Evolutionary conservation across 2,888 invertebrate species (phyloP), one percentile per base, ranked within the genome.

Genomic region (Cephus sareptanus): DNA sequence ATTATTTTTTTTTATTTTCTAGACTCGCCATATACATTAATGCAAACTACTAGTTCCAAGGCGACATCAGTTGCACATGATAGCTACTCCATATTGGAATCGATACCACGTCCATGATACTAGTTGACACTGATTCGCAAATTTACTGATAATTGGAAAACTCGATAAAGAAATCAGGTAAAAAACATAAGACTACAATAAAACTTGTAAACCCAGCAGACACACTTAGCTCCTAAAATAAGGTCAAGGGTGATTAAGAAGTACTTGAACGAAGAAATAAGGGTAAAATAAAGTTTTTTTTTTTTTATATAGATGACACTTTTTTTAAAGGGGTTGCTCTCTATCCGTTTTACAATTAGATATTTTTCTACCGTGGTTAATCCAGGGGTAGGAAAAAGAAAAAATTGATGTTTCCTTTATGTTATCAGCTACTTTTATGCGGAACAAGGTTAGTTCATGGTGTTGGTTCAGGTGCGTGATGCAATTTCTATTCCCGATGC

Each of bases 201-300:
- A 56, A 56, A 56, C 2, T 9, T 23, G 9, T 56, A 9, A 56
- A 56, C 6, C 23, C 56, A 56, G 40, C 15, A 15, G 23, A 56
- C 23, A 23, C 56, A 56, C 9, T 23, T 56, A 56, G 56, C 11
- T 71, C 15, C 13, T 30, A n/a, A 11, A 69, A 56, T 15, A n/a
- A 34, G 30, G 31, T 75, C 75, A 75, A 74, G 23, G 74, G 35
- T 74, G 74, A 74, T 74, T 35, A 35, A 35, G 35, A 37, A 35
- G 35, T 74, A 13, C 35, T 74, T 11, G 31, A 74, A 34, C 34
- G n/a, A 13, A 15, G 30, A 23, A 37, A 74, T 74, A 35, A 13
- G 34, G 11, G 23, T 34, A 35, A 35, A 74, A 15, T 23, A 30
- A 23, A n/a, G 6, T 74, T 34, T 23, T 56, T 15, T 40, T 23